Conservation (phyloP, 1,140 invertebrate species). For the Drosophila tani region DNA sequence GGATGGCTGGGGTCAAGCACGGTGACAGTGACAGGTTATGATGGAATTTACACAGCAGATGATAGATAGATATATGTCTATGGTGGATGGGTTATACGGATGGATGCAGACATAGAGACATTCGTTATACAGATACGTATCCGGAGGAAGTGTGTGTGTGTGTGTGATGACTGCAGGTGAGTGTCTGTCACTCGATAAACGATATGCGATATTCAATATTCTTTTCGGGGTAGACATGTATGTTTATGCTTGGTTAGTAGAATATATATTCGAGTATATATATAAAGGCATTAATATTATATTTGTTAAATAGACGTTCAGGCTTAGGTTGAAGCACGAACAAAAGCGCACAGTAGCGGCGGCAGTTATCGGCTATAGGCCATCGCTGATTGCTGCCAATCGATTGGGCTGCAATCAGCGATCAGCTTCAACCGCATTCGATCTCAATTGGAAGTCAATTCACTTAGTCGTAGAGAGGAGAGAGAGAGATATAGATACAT, state of each 20-base stretch:
- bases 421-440: constrained; percentile 32
- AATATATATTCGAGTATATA: constrained; percentile 28
- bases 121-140: constrained; percentile 24
- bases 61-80: constrained; percentile 10
- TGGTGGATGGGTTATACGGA: constrained; percentile 5
- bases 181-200: constrained; percentile 9
- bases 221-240: constrained; percentile 21
- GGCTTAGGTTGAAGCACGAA: constrained; percentile 66
- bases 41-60: constrained; percentile 30
- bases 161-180: constrained; percentile 13
- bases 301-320: constrained; percentile 66
- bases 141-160: background rate
- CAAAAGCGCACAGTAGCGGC: constrained; percentile 71
- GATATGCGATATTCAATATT: constrained; percentile 14
- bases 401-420: constrained; percentile 7
- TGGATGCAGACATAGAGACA: constrained; percentile 32
- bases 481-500: constrained; percentile 29
- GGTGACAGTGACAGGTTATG: background rate
- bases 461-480: constrained; percentile 32
- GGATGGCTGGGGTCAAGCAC: constrained; percentile 26
- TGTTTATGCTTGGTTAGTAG: constrained; percentile 27
- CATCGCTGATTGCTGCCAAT: constrained; percentile 1
- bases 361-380: background rate
- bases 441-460: constrained; percentile 48
- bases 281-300: constrained; percentile 17